Evolutionary conservation across 1,140 invertebrate species (phyloP).

Genomic region (Neelides sp.): DNA sequence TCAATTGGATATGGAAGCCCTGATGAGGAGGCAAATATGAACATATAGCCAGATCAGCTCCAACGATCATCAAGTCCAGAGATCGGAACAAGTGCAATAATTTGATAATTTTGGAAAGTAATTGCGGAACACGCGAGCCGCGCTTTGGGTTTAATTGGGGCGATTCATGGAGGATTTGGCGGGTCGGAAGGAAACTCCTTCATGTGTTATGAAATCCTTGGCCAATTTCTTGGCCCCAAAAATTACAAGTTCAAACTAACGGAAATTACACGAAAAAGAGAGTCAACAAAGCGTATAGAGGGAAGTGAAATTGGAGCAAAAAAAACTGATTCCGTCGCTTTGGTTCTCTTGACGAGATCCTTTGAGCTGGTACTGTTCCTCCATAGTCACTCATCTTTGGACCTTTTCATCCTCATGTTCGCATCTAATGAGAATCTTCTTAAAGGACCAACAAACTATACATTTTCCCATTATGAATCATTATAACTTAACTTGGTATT

Average conservation of each 20-base stretch:
- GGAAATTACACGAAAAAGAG: slow-evolving; percentile 15
- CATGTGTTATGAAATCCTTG: no score
- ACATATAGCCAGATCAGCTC: no score
- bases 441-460: slow-evolving; percentile 5
- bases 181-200: no score
- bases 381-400: not conserved
- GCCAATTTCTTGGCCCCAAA: slow-evolving; percentile 13
- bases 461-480: not conserved
- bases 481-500: no score
- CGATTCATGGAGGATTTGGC: no score
- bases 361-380: not conserved
- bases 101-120: no score
- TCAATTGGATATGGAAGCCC: no score
- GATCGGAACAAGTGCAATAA: no score
- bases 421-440: slow-evolving; percentile 7
- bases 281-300: not conserved
- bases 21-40: no score
- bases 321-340: not conserved
- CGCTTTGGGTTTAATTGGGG: no score
- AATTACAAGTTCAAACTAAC: slow-evolving; percentile 20
- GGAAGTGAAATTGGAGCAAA: not conserved
- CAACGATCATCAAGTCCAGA: no score
- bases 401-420: slow-evolving; percentile 1
- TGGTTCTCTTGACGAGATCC: not conserved
- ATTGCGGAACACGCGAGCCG: no score